Evolutionary conservation across 2,888 invertebrate species (phyloP), one percentile per base, ranked within the genome.

Genomic region (Prosopocoilus inquinatus): DNA sequence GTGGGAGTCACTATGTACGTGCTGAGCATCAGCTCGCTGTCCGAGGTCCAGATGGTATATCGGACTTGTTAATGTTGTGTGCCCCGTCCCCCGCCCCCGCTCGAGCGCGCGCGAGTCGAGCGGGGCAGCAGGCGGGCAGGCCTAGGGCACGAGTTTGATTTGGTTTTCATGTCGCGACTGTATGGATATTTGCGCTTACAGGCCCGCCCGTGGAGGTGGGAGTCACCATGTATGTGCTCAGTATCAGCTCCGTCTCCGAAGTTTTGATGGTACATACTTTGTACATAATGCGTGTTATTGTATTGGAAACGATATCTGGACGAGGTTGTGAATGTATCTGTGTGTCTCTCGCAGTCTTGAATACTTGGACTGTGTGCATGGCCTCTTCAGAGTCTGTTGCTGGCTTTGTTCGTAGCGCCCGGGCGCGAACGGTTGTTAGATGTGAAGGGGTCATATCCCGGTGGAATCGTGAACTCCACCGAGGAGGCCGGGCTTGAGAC

Each of bases 1-100:
- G 94, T 96, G 81, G 94, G 94, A 81, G 93, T 95, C 83, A 94
- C 95, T 82, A 94, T 96, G 90, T 94, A 94, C 86, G 94, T 96
- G 83, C 90, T 94, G 84, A 93, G 93, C 84, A 96, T 96, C 88
- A 93, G 94, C 86, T 94, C 94, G 81, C 92, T 96, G 84, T 94
- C 94, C 83, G 95, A 96, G 88, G 95, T 94, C 83, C 89, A 93
- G 86, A 95, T 95, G 94, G 94, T 94, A 90, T 71, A 62, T 57
- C 57, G 57, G 57, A 57, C 57, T 57, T 54, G 53, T 57, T 54
- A 50, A 57, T 64, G 63, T 67, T 66, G 64, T 65, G 64, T 66
- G 65, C 67, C 69, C 71, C 69, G 68, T 69, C 68, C 66, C 60
- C 68, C 67, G 68, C 66, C 58, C 63, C 64, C 65, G 68, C 65